Base-by-base conservation (phyloP, 2,888 invertebrate genomes). In the Ligdia adustata region DNA sequence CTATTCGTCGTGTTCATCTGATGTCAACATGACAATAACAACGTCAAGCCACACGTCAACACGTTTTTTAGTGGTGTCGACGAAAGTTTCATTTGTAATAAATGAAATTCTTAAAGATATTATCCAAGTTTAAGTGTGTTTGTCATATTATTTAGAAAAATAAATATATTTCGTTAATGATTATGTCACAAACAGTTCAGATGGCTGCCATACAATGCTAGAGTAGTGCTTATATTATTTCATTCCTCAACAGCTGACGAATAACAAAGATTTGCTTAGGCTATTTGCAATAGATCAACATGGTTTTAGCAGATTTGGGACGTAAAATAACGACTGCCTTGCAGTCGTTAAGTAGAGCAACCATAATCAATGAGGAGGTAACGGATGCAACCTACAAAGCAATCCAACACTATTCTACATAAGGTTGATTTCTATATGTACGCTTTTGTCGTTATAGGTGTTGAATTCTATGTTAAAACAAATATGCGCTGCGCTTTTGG, bases 231-330 rank as follows among this genome's bases (percentile, higher is more conserved):
- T 44, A 47, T 54, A 52, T 11, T 40, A n/a, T 51, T 43, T 52
- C 52, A 35, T 47, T 53, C 32, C 40, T 13, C 40, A 70, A 67
- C 72, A 72, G 72, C 72, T 72, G 72, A 73, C 71, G 55, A 55
- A 50, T 57, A 61, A 56, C 45, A 51, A 32, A 35, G 40, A 46
- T 41, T 53, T 61, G 55, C 51, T 57, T 39, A 41, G 55, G 52
- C 47, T 52, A 52, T 64, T 27, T 22, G 46, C 59, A 64, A 55
- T 52, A 55, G 55, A 64, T 58, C 79, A 94, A 92, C 81, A 99
- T 99, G 99, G 99, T 99, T 84, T 96, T 99, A 93, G 99, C 99
- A 73, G 99, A 99, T 93, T 94, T 99, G 84, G 99, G 99, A 79
- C 95, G 99, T 79, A 99, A 99, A 92, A 99, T 99, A 81, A 99